Evolutionary conservation across 2,888 invertebrate genomes (phyloP), one percentile per base, ranked within the genome.

Genomic region (Artemia sp.): DNA sequence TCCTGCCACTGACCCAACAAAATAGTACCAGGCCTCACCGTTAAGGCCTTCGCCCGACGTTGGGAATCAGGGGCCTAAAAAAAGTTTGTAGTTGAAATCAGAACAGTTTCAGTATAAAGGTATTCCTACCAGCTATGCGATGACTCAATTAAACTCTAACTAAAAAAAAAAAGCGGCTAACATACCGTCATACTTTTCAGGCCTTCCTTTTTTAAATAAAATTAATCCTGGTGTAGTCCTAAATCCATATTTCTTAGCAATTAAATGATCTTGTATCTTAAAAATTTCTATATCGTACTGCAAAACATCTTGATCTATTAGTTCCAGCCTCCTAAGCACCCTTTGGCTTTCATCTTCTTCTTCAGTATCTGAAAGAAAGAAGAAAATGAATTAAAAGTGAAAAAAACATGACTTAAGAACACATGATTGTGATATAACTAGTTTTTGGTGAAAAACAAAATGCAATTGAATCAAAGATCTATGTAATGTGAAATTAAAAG

Each of bases 231-330:
- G 93, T 38, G 91, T 90, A 77, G 90, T 88, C 72, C 92, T 83
- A 76, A 84, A 91, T 0, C 92, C 92, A 77, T 90, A 93, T 77
- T 93, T 93, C 78, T 93, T 93, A 2, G 92, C 92, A 90, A 93
- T 93, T 52, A 93, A 79, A 19, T 86, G 83, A 78, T 93, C 93
- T 75, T 84, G 85, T 82, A 89, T 89, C 80, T 92, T 90, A 0
- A 90, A 90, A 73, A 93, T 85, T 80, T 89, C 88, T 72, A 93
- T 92, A 70, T 92, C 92, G 78, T 92, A 93, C 77, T 92, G 92
- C 11, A 87, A 82, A 19, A 92, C 92, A 80, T 93, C 92, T 75
- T 92, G 92, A 74, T 93, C 93, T 74, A 92, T 93, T 68, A 92
- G 78, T 78, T 92, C 92, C 71, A 92, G 84, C 76, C 92, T 90